Conservation (phyloP, 1,140 invertebrate genomes). For the Oedothorax gibbosus region DNA sequence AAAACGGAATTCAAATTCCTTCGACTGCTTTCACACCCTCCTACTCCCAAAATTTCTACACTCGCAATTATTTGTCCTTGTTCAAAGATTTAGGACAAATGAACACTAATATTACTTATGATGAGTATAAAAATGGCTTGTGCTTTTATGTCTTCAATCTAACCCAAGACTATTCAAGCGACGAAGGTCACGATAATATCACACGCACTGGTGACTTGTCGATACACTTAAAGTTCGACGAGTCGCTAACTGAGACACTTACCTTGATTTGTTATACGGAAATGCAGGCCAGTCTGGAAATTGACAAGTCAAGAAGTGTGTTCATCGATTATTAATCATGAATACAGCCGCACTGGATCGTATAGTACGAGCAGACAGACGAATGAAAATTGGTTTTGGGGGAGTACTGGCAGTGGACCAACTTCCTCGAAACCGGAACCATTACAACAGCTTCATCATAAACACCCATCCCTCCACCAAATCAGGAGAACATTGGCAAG, state of each 20-base stretch:
- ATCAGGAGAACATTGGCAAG: background rate
- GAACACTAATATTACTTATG: background rate
- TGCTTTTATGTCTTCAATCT: conserved; percentile 1
- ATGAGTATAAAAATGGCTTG: background rate
- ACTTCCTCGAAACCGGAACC: background rate
- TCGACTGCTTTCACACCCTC: background rate
- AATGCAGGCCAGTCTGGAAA: conserved; percentile 7
- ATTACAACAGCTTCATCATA: background rate
- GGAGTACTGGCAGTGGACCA: background rate
- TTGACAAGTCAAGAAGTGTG: background rate
- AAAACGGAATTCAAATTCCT: conserved; percentile 1
- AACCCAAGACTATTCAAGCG: background rate
- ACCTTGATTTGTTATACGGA: conserved; percentile 7
- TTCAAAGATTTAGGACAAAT: background rate
- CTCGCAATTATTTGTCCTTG: background rate
- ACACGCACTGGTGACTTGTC: background rate
- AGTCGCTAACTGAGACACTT: background rate
- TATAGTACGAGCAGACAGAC: background rate
- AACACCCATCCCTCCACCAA: background rate
- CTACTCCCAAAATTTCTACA: background rate
- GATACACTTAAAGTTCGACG: conserved; percentile 11
- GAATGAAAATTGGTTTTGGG: conserved; percentile 2
- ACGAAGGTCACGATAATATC: background rate
- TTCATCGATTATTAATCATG: conserved; percentile 22
- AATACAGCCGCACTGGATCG: background rate